A percentile compares a stretch with the other conserved stretches of the same genome.
Evolutionary conservation across 2,113 vertebrate genomes (phyloP).

Genomic region (Silurus asotus): DNA sequence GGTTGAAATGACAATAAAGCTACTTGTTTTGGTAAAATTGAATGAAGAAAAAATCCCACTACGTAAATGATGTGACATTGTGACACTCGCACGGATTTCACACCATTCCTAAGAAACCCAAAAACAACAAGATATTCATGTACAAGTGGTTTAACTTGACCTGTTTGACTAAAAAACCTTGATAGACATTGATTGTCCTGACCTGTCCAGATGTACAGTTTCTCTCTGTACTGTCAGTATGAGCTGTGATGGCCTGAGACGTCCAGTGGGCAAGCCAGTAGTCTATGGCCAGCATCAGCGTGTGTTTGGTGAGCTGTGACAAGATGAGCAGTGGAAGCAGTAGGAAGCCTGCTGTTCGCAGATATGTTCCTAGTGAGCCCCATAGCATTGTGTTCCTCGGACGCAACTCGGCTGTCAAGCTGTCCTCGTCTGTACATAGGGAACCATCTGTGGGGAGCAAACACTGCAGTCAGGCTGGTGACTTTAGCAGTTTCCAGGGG

Average conservation of each 20-base stretch:
- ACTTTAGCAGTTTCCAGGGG: background rate
- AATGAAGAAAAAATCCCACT: background rate
- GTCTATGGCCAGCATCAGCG: slow-evolving; percentile 93
- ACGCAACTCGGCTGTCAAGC: slow-evolving; percentile 84
- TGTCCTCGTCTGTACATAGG: slow-evolving; percentile 86
- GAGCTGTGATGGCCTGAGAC: slow-evolving; percentile 70
- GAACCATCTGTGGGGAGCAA: slow-evolving; percentile 77
- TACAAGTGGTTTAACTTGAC: background rate
- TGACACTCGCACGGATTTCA: background rate
- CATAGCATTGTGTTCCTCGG: slow-evolving; percentile 93
- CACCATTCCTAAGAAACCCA: background rate
- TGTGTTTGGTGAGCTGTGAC: slow-evolving; percentile 95
- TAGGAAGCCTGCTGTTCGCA: slow-evolving; percentile 85
- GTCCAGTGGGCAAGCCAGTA: slow-evolving; percentile 97
- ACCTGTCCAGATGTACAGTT: slow-evolving; percentile 84
- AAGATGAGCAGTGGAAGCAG: slow-evolving; percentile 84
- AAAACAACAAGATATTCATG: background rate
- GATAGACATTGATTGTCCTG: background rate
- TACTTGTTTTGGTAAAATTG: background rate
- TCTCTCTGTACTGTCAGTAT: slow-evolving; percentile 52
- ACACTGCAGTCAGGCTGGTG: background rate
- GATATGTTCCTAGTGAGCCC: slow-evolving; percentile 87
- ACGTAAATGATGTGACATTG: background rate
- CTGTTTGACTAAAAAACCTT: background rate
- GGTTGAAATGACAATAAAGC: too few species aligned